Conservation (phyloP, 2,888 invertebrate genomes). For the Volucella inanis region DNA sequence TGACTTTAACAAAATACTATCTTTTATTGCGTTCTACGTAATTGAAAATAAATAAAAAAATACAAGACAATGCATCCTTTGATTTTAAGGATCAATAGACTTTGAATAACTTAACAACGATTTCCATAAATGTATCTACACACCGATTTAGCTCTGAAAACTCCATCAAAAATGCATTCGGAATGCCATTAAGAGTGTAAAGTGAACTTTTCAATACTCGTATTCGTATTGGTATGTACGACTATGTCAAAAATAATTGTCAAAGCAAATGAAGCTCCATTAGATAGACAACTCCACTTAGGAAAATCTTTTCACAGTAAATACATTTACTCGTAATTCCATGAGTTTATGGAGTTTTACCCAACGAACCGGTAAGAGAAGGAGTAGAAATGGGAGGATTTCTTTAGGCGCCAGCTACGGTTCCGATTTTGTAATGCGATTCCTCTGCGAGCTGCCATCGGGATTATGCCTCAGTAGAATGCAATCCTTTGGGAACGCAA, state of each 20-base stretch:
- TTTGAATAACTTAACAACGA: too few relatives aligned
- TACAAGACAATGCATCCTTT: background rate
- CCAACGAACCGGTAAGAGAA: conserved; percentile 23
- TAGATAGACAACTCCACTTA: conserved; percentile 6
- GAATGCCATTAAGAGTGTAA: too few relatives aligned
- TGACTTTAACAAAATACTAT: background rate
- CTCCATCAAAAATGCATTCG: conserved; percentile 38
- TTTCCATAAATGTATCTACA: too few relatives aligned
- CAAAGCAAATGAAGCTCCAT: too few relatives aligned
- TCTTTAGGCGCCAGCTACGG: conserved; percentile 18
- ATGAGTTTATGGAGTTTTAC: conserved; percentile 54
- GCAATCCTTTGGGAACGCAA: background rate
- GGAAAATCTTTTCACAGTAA: conserved; percentile 27
- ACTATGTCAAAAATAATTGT: too few relatives aligned
- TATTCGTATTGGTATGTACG: too few relatives aligned
- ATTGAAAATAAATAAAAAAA: conserved; percentile 35
- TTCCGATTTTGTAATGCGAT: conserved; percentile 34
- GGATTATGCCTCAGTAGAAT: conserved; percentile 22
- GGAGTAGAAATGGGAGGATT: conserved; percentile 21
- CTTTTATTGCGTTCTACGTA: background rate
- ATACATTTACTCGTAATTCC: conserved; percentile 51
- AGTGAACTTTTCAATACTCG: too few relatives aligned
- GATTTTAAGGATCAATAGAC: too few relatives aligned
- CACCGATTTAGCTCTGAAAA: too few relatives aligned
- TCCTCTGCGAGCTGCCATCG: conserved; percentile 8